Base-by-base conservation (phyloP, 2,888 invertebrate genomes). In the Luffia ferchaultella region DNA sequence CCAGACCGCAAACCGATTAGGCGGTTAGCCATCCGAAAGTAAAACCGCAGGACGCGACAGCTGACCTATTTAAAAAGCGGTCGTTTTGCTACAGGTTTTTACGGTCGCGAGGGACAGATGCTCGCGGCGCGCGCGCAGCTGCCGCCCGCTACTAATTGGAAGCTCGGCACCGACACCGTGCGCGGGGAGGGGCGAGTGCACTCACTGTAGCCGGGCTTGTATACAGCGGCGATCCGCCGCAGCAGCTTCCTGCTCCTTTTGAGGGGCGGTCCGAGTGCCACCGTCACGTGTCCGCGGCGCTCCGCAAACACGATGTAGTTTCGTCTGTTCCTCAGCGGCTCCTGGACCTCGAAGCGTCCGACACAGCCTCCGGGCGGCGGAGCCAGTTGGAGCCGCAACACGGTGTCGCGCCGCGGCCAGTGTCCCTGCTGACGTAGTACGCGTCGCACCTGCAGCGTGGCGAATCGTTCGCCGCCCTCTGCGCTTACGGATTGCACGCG, bases 241-340 rank as follows among this genome's bases (percentile, higher is more conserved):
- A 77, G 63, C 66, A 83, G 67, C 62, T 76, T 75, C 59, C 65
- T 64, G 57, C 79, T 78, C 62, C 77, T 66, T 63, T 72, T 68
- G 59, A 83, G 67, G 58, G 83, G 83, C 56, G 83, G 83, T 47
- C 83, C 83, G 48, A 82, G 70, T 50, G 82, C 82, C 60, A 79
- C 77, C 40, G 80, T 80, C 58, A 76, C 65, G 67, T 73, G 79
- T 42, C 76, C 82, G 52, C 72, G 70, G 56, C 78, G 63, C 62
- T 83, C 82, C 60, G 83, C 83, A 63, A 83, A 82, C 67, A 83
- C 78, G 67, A 83, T 79, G 74, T 79, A 83, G 70, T 76, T 77
- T 60, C 72, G 67, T 57, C 78, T 63, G 57, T 76, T 80, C 58
- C 72, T 68, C 55, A 82, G 61, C 19, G 82, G 82, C 71, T 78